These are phyloP conservation scores for Drosophila demipolita DNA, from an alignment of 2,888 invertebrate genomes.

Conservation along the genomic window DNA sequence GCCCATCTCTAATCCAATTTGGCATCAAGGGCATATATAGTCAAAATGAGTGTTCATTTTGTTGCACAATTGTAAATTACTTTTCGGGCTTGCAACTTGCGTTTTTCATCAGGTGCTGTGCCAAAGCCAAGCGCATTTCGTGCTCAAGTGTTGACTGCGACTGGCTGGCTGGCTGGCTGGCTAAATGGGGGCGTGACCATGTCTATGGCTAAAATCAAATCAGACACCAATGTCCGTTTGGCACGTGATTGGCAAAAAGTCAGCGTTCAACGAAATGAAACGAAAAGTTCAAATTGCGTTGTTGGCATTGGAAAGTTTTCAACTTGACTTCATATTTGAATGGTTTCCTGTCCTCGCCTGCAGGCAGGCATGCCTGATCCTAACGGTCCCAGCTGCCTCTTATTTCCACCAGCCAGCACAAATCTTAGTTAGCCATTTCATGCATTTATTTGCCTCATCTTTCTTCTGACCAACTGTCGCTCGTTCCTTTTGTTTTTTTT, in stretches of 20 bases:
- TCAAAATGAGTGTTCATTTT: slow-evolving; percentile 36
- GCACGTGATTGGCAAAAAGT: slow-evolving; percentile 45
- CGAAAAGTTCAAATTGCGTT: slow-evolving; percentile 68
- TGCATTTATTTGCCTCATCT: not conserved
- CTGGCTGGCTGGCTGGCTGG: not conserved
- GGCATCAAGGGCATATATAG: slow-evolving; percentile 23
- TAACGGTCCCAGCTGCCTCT: slow-evolving; percentile 45
- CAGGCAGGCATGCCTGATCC: slow-evolving; percentile 7
- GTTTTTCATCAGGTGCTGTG: slow-evolving; percentile 12
- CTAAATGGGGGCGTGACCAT: slow-evolving; percentile 32
- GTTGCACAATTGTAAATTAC: slow-evolving; percentile 52
- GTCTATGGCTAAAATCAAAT: slow-evolving; percentile 62
- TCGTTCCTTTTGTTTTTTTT: not conserved
- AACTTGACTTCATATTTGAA: slow-evolving; percentile 41
- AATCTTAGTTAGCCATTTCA: slow-evolving; percentile 27
- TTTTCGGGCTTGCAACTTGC: slow-evolving; percentile 25
- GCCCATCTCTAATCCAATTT: not conserved
- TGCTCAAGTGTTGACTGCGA: slow-evolving; percentile 61
- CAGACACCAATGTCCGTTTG: slow-evolving; percentile 64
- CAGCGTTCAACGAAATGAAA: slow-evolving; percentile 30
- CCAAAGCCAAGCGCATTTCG: slow-evolving; percentile 36
- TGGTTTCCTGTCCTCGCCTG: slow-evolving; percentile 41
- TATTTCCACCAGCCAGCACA: slow-evolving; percentile 25
- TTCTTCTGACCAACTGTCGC: slow-evolving; percentile 20
- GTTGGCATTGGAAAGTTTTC: slow-evolving; percentile 45